Percentiles rank a stretch among this genome's conserved stretches.
These are phyloP conservation scores for Bostrychus sinensis DNA, from an alignment of 2,113 vertebrate genomes.

Conservation along the genomic window DNA sequence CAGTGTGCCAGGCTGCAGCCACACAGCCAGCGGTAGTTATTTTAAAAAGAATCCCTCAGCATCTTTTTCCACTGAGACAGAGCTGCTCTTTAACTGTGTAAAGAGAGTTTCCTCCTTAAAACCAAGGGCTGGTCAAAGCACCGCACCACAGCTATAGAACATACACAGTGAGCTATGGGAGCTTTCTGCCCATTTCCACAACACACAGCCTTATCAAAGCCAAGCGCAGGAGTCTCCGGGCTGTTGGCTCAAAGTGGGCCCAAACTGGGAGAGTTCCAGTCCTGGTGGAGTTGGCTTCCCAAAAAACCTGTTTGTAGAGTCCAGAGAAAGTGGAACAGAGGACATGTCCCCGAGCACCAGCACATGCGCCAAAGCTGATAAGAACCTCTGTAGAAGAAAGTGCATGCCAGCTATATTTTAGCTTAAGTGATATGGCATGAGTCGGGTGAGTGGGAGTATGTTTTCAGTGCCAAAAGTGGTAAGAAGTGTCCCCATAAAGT, in stretches of 20 bases:
- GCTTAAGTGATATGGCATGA: no score
- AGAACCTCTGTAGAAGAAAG: neutral
- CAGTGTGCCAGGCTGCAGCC: neutral
- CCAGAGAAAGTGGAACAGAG: constrained; percentile 33
- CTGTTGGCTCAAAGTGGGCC: constrained; percentile 21
- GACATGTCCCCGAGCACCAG: constrained; percentile 12
- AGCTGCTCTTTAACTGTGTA: constrained; percentile 11
- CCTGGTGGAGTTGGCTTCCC: constrained; percentile 27
- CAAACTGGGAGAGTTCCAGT: constrained; percentile 18
- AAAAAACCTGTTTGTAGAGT: constrained; percentile 24
- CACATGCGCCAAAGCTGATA: constrained; percentile 16
- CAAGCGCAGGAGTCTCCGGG: constrained; percentile 19
- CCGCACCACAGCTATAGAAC: constrained; percentile 15
- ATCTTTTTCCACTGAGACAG: constrained; percentile 16
- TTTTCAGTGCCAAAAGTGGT: no score
- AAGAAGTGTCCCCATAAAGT: no score
- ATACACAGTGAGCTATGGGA: constrained; percentile 22
- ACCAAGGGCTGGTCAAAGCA: constrained; percentile 16
- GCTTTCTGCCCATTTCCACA: constrained; percentile 34
- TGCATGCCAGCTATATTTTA: neutral
- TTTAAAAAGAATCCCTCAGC: constrained; percentile 15
- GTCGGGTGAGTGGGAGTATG: no score
- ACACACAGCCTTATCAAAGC: constrained; percentile 41
- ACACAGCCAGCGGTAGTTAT: neutral
- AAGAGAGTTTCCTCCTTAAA: constrained; percentile 6